A percentile compares a stretch with the other conserved stretches of the same genome.
phyloP scores from a whole-genome alignment of 1,140 invertebrate species.

The Bombus waltoni region DNA sequence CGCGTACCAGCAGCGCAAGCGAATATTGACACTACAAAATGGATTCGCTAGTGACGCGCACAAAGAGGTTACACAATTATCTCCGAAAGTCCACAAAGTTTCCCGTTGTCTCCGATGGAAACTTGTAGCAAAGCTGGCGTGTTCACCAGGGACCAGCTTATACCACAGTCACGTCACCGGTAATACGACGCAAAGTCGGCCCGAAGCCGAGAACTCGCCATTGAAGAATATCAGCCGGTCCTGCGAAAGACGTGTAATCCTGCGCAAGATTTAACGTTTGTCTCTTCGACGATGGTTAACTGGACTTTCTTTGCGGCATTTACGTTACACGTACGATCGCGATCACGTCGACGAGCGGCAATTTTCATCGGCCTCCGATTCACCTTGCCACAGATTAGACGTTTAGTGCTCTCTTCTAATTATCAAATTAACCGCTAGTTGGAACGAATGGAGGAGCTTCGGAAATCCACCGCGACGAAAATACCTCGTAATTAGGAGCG shows the following conservation, averaged over 20 bases:
- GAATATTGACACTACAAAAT: not conserved
- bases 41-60: not conserved
- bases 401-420: conserved; percentile 17
- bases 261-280: conserved; percentile 23
- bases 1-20: no score
- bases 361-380: not conserved
- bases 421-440: conserved; percentile 6
- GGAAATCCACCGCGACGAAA: conserved; percentile 38
- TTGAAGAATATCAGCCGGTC: conserved; percentile 56
- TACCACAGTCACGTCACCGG: conserved; percentile 60
- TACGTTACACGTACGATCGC: not conserved
- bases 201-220: conserved; percentile 18
- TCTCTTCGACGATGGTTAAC: not conserved
- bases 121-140: conserved; percentile 20
- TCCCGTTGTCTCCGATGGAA: conserved; percentile 10
- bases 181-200: conserved; percentile 50
- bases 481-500: conserved; percentile 49
- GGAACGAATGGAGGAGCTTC: not conserved
- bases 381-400: not conserved
- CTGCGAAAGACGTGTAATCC: conserved; percentile 26
- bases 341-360: no score
- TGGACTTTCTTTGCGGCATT: not conserved
- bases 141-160: conserved; percentile 55
- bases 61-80: conserved; percentile 22
- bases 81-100: conserved; percentile 21